Base-by-base conservation (phyloP, 2,113 vertebrate species). In the Gambusia holbrooki region DNA sequence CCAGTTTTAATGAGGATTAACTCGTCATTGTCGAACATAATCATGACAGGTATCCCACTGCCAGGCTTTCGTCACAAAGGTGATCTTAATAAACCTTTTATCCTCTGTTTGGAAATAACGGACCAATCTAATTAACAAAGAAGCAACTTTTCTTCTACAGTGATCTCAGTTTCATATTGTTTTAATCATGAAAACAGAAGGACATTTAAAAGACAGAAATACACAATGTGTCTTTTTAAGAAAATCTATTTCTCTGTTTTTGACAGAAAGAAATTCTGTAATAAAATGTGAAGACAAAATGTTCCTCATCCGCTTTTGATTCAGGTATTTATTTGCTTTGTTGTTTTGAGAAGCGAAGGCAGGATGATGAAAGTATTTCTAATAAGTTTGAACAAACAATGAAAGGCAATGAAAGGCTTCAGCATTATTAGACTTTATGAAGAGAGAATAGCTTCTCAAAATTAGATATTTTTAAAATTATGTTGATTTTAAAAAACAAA, bases 301-400 rank as follows among this genome's bases (percentile, higher is more conserved):
- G 66, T 66, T 19, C 19, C 28, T 77, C 32, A 62, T 77, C 76
- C 35, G 30, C 42, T 12, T 9, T 68, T 28, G 37, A 29, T 28
- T 58, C 40, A 33, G 3, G 66, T 33, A 17, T 71, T 58, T 30
- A 14, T 28, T 66, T 37, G 9, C 13, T 27, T 17, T 22, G 28
- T 22, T 54, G 30, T 62, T 35, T 28, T 8, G 3, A 27, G 12
- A 28, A 71, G 64, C 58, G 28, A 22, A 28, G 45, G 45, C 14
- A 5, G 45, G 35, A n/a, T 63, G 64, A 33, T 35, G 62, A 14
- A 73, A 54, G 66, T 1, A 37, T 65, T 75, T 83, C 40, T 32
- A 82, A 83, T 85, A 76, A 78, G 78, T 74, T 54, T 81, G 19
- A 76, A 71, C 71, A 81, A 80, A 66, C 61, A 74, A 17, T 0